Conservation (phyloP, 2,888 invertebrate species). For the Syrphus vitripennis region DNA sequence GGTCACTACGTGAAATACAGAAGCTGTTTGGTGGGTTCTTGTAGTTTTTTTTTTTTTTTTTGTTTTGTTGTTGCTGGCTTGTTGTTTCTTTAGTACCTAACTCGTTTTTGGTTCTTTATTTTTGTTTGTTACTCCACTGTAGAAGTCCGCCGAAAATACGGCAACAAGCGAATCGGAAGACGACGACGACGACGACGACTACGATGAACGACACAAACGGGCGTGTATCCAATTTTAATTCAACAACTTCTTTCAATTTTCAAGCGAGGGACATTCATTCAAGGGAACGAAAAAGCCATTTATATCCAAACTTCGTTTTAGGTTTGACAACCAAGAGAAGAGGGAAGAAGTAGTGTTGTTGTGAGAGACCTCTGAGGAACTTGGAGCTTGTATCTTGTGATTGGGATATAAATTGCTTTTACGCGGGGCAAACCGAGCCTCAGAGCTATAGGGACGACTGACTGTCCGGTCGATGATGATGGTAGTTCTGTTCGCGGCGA, state of each 20-base stretch:
- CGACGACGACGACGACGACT: background rate
- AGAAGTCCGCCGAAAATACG: slow-evolving; percentile 12
- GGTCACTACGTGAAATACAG: slow-evolving; percentile 71
- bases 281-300: slow-evolving; percentile 17
- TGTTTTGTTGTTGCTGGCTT: slow-evolving; percentile 13
- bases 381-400: slow-evolving; percentile 41
- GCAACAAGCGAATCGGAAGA: background rate
- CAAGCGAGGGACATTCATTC: slow-evolving; percentile 56
- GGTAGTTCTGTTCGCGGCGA: slow-evolving; percentile 34
- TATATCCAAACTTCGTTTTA: background rate
- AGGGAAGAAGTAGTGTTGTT: background rate
- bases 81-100: slow-evolving; percentile 22
- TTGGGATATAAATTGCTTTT: slow-evolving; percentile 65
- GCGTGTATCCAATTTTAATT: slow-evolving; percentile 70
- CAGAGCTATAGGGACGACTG: background rate
- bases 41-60: slow-evolving; percentile 23
- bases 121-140: slow-evolving; percentile 12
- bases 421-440: background rate
- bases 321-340: no score
- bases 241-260: slow-evolving; percentile 67
- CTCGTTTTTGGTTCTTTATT: slow-evolving; percentile 29
- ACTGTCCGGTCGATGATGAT: background rate
- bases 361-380: slow-evolving; percentile 1
- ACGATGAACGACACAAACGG: slow-evolving; percentile 41
- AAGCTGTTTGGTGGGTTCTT: slow-evolving; percentile 68